Base-by-base conservation (phyloP, 2,888 invertebrate genomes). In the Holacanthella duospinosa region DNA sequence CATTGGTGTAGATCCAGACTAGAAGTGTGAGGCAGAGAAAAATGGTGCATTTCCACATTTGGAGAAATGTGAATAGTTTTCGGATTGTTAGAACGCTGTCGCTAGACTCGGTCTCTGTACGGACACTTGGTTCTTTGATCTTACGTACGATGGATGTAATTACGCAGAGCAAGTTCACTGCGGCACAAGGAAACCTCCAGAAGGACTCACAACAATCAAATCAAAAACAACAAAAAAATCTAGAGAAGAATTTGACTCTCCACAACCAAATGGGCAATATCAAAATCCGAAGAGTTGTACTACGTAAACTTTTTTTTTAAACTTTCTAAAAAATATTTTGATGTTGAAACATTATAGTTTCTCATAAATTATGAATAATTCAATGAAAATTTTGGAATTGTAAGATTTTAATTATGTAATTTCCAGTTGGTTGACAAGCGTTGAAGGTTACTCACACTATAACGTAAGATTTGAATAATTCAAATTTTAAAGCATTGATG, bases 1-100 rank as follows among this genome's bases (percentile, higher is more conserved):
- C 36, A 36, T 36, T 16, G 36, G 43, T 29, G 43, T 9, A 43
- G 58, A 58, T 29, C 43, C 58, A 25, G 58, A 58, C 25, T 58
- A 43, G 43, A 43, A 58, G 25, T 58, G 25, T 36, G 58, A 58
- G 2, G 6, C 24, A 1, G 24, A 29, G 19, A n/a, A 6, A n/a
- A 53, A 53, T n/a, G 55, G 55, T 26, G 55, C 55, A 27, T 29
- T 28, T 26, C 55, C 55, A 4, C 55, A 55, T 26, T 16, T 16
- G n/a, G 25, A 6, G 16, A 3, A 6, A 29, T 55, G 55, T 21
- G 55, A 55, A 21, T 4, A 55, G 6, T 55, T 12, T n/a, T 55
- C 9, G 4, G 55, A 25, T 19, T 55, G 55, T n/a, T 12, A 25
- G 4, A 55, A 55, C 25, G 55, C 3, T 4, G 21, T 12, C 6